Conservation (phyloP, 2,888 invertebrate species). For the Pammene fasciana region DNA sequence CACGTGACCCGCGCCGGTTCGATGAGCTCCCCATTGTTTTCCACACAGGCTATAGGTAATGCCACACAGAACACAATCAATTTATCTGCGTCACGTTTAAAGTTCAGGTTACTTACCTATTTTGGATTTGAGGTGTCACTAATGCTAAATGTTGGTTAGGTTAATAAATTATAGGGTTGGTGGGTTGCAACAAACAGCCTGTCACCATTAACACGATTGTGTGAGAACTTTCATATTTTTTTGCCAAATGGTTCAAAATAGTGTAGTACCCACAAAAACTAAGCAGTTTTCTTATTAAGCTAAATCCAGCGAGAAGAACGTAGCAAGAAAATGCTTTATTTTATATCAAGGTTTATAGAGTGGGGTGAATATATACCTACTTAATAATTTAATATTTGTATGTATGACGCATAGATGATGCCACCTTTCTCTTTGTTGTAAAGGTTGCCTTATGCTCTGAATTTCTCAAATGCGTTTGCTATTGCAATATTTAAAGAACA, state of each 20-base stretch:
- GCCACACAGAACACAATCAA: constrained; percentile 43
- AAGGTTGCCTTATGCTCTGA: constrained; percentile 3
- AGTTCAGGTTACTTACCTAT: constrained; percentile 3
- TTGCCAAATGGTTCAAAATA: too few relatives aligned
- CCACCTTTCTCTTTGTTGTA: constrained; percentile 27
- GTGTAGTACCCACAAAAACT: too few relatives aligned
- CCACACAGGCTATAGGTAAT: constrained; percentile 54
- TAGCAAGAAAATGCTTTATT: too few relatives aligned
- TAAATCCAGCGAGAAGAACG: too few relatives aligned
- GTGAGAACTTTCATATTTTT: too few relatives aligned
- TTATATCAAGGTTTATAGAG: constrained; percentile 4
- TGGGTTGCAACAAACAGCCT: too few relatives aligned
- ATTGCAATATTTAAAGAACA: background rate
- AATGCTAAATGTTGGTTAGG: background rate
- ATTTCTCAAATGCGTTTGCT: constrained; percentile 11
- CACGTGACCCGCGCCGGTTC: constrained; percentile 51
- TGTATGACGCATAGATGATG: constrained; percentile 21
- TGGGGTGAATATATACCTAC: background rate
- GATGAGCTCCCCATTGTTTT: constrained; percentile 67
- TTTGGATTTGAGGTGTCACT: background rate
- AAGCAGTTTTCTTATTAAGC: too few relatives aligned
- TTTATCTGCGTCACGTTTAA: constrained; percentile 29
- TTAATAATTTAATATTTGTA: too few relatives aligned
- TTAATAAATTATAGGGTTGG: too few relatives aligned
- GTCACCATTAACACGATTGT: too few relatives aligned